Evolutionary conservation across 2,797 vertebrate genomes (phyloP), one percentile per base, ranked within the genome.

Genomic region (Nyctibius grandis): DNA sequence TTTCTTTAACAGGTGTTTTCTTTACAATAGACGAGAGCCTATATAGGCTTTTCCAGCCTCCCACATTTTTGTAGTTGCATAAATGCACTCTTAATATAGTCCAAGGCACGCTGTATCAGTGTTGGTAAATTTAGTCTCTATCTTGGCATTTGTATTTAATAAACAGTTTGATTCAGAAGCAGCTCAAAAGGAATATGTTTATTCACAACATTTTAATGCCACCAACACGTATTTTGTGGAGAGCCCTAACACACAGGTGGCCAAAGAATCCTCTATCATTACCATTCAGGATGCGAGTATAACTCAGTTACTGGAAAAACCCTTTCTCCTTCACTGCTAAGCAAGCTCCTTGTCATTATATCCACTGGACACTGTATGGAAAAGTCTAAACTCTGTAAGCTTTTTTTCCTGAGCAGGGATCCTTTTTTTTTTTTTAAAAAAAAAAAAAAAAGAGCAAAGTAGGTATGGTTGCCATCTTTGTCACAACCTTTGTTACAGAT

Each of bases 161-260:
- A 89, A 95, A 84, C 19, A 65, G 14, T 68, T 80, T 11, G 19
- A 69, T 72, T 86, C 50, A 86, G 64, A 85, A 82, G 15, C 68
- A 87, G 73, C 17, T 81, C 28, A 59, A 45, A 88, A 93, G 11
- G 40, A 56, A 53, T 50, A 15, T 88, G 51, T 77, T 91, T 68
- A 61, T 72, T 87, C 74, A 70, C 47, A 81, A 47, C 12, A 65
- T 73, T 91, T 88, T 83, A 77, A 23, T 74, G 45, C 26, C 21
- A 77, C n/a, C 11, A 23, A 14, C 48, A 68, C 1, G 3, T 72
- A 25, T 74, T 70, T 80, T 44, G 38, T 8, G 48, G 38, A 78
- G 34, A 91, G 17, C 6, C 69, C 47, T n/a, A 77, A 70, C 12
- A 57, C 15, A 72, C 9, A 64, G 26, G n/a, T 74, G 26, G 77